Percentiles rank a stretch among this genome's conserved stretches.
Conservation (phyloP, 2,888 invertebrate genomes). For the Yponomeuta cagnagella region DNA sequence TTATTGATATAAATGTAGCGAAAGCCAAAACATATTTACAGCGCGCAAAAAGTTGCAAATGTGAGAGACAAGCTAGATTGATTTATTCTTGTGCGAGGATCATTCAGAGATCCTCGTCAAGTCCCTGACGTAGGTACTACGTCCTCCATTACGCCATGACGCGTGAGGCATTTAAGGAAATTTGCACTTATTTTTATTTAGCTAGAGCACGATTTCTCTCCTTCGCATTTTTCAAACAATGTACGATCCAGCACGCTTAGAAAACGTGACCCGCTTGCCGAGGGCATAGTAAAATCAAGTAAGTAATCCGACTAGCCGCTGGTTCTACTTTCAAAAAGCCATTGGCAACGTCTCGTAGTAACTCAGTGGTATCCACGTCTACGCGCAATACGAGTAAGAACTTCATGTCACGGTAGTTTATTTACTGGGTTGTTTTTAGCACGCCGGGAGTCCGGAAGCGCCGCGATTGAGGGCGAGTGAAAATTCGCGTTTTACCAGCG, state of each 20-base stretch:
- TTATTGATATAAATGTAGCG: background rate
- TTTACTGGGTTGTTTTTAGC: background rate
- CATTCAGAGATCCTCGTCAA: background rate
- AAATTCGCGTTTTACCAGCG: background rate
- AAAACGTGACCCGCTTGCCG: background rate
- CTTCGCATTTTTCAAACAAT: background rate
- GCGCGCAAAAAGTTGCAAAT: background rate
- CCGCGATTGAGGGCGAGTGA: background rate
- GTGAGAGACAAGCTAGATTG: background rate
- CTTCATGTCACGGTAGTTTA: background rate
- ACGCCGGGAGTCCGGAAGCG: background rate
- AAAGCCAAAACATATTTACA: no score
- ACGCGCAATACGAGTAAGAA: no score
- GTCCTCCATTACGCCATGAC: background rate
- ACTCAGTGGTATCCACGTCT: no score
- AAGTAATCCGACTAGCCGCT: background rate
- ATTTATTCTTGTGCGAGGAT: background rate
- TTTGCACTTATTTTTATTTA: constrained; percentile 1
- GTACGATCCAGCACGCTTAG: background rate
- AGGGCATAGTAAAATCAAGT: background rate
- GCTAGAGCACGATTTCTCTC: background rate
- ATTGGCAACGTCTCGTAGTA: no score
- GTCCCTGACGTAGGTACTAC: background rate
- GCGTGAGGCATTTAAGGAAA: background rate
- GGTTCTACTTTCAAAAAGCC: no score